A percentile compares a stretch with the other conserved stretches of the same genome.
Conservation (phyloP, 2,797 vertebrate genomes). For the Ctenosaura bakeri region DNA sequence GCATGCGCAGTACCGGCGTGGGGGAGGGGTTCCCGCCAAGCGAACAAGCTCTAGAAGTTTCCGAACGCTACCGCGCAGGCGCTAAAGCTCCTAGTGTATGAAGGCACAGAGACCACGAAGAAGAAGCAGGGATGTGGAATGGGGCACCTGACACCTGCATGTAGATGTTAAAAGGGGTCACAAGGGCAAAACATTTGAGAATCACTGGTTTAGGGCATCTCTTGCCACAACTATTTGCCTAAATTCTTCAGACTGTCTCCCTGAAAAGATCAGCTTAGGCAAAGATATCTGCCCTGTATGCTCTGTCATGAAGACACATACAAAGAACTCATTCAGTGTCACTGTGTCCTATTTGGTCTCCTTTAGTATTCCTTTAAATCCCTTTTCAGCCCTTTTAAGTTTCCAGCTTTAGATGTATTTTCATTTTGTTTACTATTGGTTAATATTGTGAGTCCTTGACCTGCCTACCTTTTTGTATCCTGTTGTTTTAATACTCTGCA, state of each 20-base stretch:
- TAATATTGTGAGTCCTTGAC: too few species aligned
- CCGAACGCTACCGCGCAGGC: too few species aligned
- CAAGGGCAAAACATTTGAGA: too few species aligned
- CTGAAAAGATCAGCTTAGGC: neutral
- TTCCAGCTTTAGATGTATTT: neutral
- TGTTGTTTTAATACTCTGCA: neutral
- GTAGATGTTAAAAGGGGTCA: too few species aligned
- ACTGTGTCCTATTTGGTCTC: neutral
- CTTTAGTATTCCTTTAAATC: neutral
- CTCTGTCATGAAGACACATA: too few species aligned
- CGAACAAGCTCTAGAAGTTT: too few species aligned
- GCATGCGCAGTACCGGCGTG: too few species aligned
- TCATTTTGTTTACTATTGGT: neutral
- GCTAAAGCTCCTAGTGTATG: too few species aligned
- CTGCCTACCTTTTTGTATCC: neutral
- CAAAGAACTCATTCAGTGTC: neutral
- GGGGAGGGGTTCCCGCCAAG: too few species aligned
- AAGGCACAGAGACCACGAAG: too few species aligned
- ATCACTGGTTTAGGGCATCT: neutral
- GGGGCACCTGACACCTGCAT: too few species aligned
- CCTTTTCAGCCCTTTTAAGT: neutral
- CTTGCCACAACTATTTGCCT: neutral
- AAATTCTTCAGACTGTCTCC: neutral
- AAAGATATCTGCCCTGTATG: neutral
- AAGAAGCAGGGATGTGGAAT: too few species aligned